A percentile compares a stretch with the other conserved stretches of the same genome.
phyloP scores from a whole-genome alignment of 1,140 invertebrate genomes.

The Condylostylus longicornis region DNA sequence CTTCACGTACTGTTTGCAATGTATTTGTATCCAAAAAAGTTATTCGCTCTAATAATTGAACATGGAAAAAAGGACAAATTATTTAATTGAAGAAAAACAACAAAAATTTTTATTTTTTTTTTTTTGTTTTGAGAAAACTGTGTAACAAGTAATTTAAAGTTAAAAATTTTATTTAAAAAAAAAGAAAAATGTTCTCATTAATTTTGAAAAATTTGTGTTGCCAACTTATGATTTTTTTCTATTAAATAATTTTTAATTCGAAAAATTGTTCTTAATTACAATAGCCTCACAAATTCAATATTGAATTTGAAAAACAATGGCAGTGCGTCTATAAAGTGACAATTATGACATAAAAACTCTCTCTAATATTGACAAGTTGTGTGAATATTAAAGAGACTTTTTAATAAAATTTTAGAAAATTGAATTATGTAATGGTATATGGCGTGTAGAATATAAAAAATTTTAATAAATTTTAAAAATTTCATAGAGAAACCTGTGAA shows the following conservation, averaged over 20 bases:
- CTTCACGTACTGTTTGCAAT: slow-evolving; percentile 33
- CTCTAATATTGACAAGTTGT: no score
- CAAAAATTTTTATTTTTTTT: neutral
- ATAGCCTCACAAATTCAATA: no score
- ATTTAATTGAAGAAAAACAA: neutral
- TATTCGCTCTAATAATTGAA: slow-evolving; percentile 29
- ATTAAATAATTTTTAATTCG: neutral
- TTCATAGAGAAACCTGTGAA: no score
- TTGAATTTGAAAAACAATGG: no score
- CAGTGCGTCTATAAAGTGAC: no score
- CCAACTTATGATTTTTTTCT: neutral
- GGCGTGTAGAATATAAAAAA: no score
- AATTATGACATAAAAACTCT: no score
- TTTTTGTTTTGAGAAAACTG: neutral
- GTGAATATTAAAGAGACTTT: no score
- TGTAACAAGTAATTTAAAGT: neutral
- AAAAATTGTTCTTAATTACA: neutral
- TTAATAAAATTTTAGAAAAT: no score
- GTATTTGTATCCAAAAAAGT: slow-evolving; percentile 34
- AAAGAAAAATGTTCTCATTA: neutral
- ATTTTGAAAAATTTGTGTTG: neutral
- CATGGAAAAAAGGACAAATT: neutral
- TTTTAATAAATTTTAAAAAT: no score
- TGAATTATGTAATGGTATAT: no score
- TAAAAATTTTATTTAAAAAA: neutral